These are phyloP conservation scores for Stenchaetothrips biformis DNA, from an alignment of 2,888 invertebrate genomes.

Conservation along the genomic window DNA sequence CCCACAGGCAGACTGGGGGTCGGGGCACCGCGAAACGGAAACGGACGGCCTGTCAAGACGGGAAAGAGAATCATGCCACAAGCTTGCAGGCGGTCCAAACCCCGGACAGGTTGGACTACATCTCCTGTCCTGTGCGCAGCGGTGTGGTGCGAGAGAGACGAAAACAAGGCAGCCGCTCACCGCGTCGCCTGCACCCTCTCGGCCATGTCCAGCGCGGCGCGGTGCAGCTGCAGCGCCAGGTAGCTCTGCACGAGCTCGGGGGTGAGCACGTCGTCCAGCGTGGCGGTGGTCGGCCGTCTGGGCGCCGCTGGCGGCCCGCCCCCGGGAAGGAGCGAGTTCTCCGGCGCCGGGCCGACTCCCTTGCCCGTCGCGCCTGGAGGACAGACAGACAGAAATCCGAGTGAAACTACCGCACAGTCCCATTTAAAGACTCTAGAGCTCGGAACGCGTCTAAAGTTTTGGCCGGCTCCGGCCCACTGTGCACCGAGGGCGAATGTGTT, in stretches of 20 bases:
- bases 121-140: too few relatives aligned
- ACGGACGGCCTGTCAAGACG: background rate
- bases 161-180: background rate
- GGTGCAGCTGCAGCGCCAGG: slow-evolving; percentile 21
- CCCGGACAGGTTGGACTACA: too few relatives aligned
- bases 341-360: background rate
- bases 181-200: background rate
- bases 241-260: slow-evolving; percentile 19
- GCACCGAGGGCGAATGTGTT: too few relatives aligned
- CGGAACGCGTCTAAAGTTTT: too few relatives aligned
- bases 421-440: too few relatives aligned
- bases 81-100: too few relatives aligned
- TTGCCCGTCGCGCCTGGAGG: background rate
- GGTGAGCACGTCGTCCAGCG: slow-evolving; percentile 7
- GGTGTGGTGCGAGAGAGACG: background rate
- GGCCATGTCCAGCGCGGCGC: background rate
- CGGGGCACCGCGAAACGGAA: background rate
- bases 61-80: background rate
- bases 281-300: background rate
- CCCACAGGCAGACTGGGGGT: background rate
- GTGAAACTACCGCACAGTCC: background rate
- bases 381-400: background rate
- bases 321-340: background rate
- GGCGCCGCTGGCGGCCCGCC: background rate
- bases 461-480: too few relatives aligned